phyloP scores from a whole-genome alignment of 2,888 invertebrate species.

The Acleris holmiana region DNA sequence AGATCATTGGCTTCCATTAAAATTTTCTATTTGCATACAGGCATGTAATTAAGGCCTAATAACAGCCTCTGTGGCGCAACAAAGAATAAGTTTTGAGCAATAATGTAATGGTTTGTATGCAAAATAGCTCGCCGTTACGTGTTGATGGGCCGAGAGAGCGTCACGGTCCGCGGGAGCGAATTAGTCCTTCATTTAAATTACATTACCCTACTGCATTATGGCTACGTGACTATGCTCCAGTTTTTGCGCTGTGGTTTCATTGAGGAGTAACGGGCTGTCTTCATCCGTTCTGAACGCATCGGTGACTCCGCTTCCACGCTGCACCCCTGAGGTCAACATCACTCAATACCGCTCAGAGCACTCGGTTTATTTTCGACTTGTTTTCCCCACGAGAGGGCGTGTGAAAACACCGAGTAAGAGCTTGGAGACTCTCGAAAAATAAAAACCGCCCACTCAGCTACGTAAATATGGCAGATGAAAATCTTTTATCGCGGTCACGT shows the following conservation, averaged over 20 bases:
- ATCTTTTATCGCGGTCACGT: constrained; percentile 85
- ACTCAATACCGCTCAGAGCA: constrained; percentile 51
- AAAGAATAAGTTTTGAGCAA: constrained; percentile 84
- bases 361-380: constrained; percentile 43
- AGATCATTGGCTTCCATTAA: constrained; percentile 76
- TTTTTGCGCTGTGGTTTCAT: constrained; percentile 63
- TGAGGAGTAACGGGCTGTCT: constrained; percentile 55
- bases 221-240: constrained; percentile 63
- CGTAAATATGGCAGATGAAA: constrained; percentile 84
- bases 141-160: constrained; percentile 79
- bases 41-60: constrained; percentile 81
- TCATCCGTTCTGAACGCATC: constrained; percentile 58
- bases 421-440: constrained; percentile 77
- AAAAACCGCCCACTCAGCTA: constrained; percentile 83
- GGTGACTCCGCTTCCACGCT: constrained; percentile 47
- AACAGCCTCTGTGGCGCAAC: constrained; percentile 81
- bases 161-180: constrained; percentile 79
- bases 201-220: constrained; percentile 72
- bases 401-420: constrained; percentile 75
- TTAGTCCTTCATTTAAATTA: constrained; percentile 83
- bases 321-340: constrained; percentile 53
- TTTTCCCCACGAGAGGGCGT: constrained; percentile 70
- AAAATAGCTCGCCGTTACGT: constrained; percentile 83
- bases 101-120: constrained; percentile 84
- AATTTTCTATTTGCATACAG: constrained; percentile 81